Evolutionary conservation across 2,888 invertebrate species (phyloP).

Genomic region (Dinocampus coccinellae): DNA sequence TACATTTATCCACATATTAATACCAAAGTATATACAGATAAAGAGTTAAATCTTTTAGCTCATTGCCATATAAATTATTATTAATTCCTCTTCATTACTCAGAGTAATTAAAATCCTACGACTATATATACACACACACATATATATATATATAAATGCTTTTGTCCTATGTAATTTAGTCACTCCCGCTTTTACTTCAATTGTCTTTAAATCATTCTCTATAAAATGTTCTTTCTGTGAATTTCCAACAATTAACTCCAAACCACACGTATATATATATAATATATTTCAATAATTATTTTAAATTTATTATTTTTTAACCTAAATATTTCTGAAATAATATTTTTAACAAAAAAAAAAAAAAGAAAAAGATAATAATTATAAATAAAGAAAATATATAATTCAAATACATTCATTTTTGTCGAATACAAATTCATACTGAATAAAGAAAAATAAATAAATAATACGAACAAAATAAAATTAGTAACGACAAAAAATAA

Average conservation of each 20-base stretch:
- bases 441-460: background rate
- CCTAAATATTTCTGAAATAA: no score
- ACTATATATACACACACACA: no score
- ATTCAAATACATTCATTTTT: background rate
- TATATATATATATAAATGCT: background rate
- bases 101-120: constrained; percentile 11
- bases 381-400: no score
- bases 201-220: constrained; percentile 12
- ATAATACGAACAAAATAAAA: background rate
- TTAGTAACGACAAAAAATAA: background rate
- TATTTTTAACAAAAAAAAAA: no score
- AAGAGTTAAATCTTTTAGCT: background rate
- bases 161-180: background rate
- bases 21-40: background rate
- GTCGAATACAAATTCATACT: background rate
- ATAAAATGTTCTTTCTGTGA: background rate
- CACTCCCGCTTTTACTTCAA: constrained; percentile 18
- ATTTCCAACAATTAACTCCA: background rate
- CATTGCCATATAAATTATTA: constrained; percentile 6
- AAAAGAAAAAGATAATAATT: no score
- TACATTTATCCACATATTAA: background rate
- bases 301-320: no score
- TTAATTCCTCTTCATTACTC: constrained; percentile 27
- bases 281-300: background rate
- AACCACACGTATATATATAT: no score